Conservation (phyloP, 2,888 invertebrate species). For the Apantesis nais region DNA sequence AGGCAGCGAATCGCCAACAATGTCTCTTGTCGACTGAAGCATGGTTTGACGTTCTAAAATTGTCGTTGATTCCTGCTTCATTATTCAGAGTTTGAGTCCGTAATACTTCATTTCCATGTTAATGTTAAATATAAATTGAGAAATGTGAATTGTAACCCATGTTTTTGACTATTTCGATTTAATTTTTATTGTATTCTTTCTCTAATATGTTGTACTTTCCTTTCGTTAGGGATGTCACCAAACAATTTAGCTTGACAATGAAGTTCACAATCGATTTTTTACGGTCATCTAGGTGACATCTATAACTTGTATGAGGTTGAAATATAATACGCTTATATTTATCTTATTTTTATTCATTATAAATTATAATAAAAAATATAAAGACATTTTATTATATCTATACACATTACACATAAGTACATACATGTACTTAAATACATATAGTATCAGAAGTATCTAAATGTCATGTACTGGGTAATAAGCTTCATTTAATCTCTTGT, state of each 20-base stretch:
- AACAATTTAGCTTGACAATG: neutral
- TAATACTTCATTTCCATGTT: neutral
- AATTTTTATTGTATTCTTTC: neutral
- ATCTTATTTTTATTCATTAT: no score
- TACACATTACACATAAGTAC: neutral
- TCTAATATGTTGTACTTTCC: neutral
- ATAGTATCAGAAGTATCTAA: no score
- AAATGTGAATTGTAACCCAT: neutral
- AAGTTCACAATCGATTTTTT: neutral
- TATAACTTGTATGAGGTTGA: no score
- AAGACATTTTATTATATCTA: neutral
- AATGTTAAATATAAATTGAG: neutral
- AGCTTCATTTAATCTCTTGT: neutral
- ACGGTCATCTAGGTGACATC: neutral
- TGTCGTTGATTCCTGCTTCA: constrained; percentile 34
- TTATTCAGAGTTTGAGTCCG: constrained; percentile 20
- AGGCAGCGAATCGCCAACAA: constrained; percentile 35
- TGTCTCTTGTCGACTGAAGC: constrained; percentile 17
- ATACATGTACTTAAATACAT: neutral
- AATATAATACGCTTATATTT: no score
- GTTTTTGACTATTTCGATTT: neutral
- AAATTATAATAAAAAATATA: no score
- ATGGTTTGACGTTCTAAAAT: constrained; percentile 38
- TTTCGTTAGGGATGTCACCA: neutral
- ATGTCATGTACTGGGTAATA: no score